phyloP scores from a whole-genome alignment of 1,140 invertebrate genomes.

The Magallana gigas region DNA sequence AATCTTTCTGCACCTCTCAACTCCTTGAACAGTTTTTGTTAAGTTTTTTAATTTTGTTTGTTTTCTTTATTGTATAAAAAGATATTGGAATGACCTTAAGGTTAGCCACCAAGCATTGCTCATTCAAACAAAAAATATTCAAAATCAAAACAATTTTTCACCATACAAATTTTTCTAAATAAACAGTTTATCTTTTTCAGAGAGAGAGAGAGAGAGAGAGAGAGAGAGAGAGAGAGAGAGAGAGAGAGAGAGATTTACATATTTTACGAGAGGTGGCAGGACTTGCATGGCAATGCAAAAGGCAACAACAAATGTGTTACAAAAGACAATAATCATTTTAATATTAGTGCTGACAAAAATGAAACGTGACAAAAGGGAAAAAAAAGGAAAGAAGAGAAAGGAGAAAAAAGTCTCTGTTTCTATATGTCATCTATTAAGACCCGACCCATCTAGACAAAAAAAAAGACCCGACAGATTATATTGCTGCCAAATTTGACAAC shows the following conservation, averaged over 20 bases:
- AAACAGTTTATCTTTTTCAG: no score
- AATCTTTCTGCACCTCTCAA: conserved; percentile 2
- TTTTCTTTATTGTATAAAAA: not conserved
- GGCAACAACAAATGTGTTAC: not conserved
- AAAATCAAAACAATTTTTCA: no score
- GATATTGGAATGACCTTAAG: conserved; percentile 20
- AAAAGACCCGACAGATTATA: conserved; percentile 5
- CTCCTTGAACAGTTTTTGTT: not conserved
- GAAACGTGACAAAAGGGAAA: not conserved
- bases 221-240: no score
- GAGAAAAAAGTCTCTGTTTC: not conserved
- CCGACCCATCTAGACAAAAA: not conserved
- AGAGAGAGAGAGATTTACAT: no score
- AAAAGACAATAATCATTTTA: conserved; percentile 10
- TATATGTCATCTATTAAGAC: conserved; percentile 8
- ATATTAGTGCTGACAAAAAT: not conserved
- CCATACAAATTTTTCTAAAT: no score
- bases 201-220: no score
- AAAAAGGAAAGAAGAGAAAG: not conserved
- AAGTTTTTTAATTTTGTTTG: not conserved
- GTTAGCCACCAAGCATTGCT: conserved; percentile 17
- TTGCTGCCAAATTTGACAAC: conserved; percentile 32
- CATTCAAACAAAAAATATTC: not conserved
- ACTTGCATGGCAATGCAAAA: conserved; percentile 16
- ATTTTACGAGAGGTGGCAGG: no score